A percentile compares a stretch with the other conserved stretches of the same genome.
Evolutionary conservation across 2,113 vertebrate genomes (phyloP).

Genomic region (Cyprinodon tularosa): DNA sequence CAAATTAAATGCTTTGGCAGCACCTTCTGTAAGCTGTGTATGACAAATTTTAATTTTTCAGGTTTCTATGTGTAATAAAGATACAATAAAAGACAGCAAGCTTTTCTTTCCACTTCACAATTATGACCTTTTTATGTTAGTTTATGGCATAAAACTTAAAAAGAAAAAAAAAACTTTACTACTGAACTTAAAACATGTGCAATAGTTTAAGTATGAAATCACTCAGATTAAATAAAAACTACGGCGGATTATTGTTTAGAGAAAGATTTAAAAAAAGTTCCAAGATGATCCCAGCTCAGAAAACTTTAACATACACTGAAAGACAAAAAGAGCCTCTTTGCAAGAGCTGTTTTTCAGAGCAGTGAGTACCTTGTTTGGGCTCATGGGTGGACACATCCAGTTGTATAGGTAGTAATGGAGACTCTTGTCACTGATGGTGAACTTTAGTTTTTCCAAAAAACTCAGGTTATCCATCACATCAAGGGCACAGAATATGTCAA

Average conservation of each 20-base stretch:
- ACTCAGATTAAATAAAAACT: too few relatives aligned
- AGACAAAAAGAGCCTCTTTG: not conserved
- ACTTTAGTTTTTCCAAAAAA: slow-evolving; percentile 95
- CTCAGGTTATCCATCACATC: slow-evolving; percentile 93
- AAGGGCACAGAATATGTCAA: slow-evolving; percentile 90
- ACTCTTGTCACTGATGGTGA: slow-evolving; percentile 84
- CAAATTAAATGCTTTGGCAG: not conserved
- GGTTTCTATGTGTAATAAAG: not conserved
- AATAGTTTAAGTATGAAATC: too few relatives aligned
- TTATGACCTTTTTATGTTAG: too few relatives aligned
- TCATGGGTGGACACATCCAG: slow-evolving; percentile 94
- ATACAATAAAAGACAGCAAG: not conserved
- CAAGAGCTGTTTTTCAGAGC: not conserved
- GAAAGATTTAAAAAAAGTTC: not conserved
- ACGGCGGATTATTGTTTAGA: too few relatives aligned
- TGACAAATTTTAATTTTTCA: not conserved
- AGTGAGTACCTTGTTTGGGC: slow-evolving; percentile 87
- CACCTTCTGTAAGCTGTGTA: not conserved
- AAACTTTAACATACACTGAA: not conserved
- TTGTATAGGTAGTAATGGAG: slow-evolving; percentile 98
- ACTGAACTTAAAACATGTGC: too few relatives aligned
- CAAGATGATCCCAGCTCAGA: not conserved
- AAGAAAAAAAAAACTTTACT: too few relatives aligned
- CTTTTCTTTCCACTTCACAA: not conserved
- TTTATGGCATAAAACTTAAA: too few relatives aligned